Base-by-base conservation (phyloP, 2,888 invertebrate genomes). In the Andrena bucephala region DNA sequence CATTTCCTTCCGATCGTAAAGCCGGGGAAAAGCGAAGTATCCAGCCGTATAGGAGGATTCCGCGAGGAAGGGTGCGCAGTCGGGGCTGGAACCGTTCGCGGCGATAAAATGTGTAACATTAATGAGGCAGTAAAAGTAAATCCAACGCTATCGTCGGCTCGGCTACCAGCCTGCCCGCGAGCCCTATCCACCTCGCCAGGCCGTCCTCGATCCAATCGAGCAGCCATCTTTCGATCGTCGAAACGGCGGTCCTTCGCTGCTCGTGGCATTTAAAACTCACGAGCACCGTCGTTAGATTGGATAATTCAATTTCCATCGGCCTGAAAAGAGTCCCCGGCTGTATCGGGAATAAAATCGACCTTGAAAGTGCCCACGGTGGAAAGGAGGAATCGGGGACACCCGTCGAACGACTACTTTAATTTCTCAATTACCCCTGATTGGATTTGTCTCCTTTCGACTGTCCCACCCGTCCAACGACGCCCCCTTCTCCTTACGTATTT, bases 41-140 rank as follows among this genome's bases (percentile, higher is more conserved):
- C 85, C 86, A 63, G 76, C 33, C 63, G 68, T 75, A 81, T 67
- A 88, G 85, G 77, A 85, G 87, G 86, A 89, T 90, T 85, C 83
- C 83, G 79, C 72, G 57, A 48, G 60, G 65, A 75, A 20, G 68
- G 48, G 57, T 10, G 52, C 5, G 65, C 57, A 20, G 59, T 70
- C 72, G 50, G 76, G 48, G n/a, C 77, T 66, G 84, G 81, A 89
- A 31, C 77, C 77, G 85, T 78, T 74, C 33, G 62, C 60, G 73
- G 91, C 90, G 91, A 92, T 92, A 92, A 92, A 92, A 92, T 90
- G 91, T 90, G 90, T 90, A 91, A 92, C 92, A 91, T 92, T 92
- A 92, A 92, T 91, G 92, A 92, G 88, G 90, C 86, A 89, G 90
- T 92, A 92, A 92, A 92, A 91, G 89, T 92, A 92, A 92, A 92